Base-by-base conservation (phyloP, 2,888 invertebrate genomes). In the Metellina segmentata region DNA sequence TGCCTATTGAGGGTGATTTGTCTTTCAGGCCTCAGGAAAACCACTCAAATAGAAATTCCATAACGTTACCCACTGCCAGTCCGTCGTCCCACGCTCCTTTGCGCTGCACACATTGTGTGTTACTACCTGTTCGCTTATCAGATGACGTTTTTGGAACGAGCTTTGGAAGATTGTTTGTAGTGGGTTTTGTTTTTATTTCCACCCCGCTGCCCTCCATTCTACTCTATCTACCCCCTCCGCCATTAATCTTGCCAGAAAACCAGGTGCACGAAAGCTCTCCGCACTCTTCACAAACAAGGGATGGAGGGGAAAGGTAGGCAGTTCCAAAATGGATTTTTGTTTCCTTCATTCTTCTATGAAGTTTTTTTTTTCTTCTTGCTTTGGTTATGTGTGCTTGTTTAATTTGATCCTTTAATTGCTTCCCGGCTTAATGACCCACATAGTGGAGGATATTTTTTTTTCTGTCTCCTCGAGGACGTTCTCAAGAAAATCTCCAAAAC, bases 321-420 rank as follows among this genome's bases (percentile, higher is more conserved):
- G 71, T 81, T 79, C 78, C 72, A 70, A 91, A 88, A 87, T 87
- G 91, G 82, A 81, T 81, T 86, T 87, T 71, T 20, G 13, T 70
- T 51, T 48, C 53, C 16, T n/a, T 53, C 71, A 34, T 77, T 81
- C 77, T 49, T 19, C 48, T 20, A 19, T 74, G 83, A 51, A 53
- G 7, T 19, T 34, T 34, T 72, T 13, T 72, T 49, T 83, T 83
- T n/a, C 19, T 83, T 72, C 52, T 83, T 83, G 51, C 19, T 83
- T 19, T 61, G n/a, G 82, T 72, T 72, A 75, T 52, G 75, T 70
- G 52, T 69, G 78, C 89, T 85, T 91, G 83, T 87, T 91, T 91
- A 87, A 91, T 91, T 91, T 83, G 79, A 87, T 82, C 83, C 83
- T 83, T 87, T 91, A 88, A 91, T 91, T 91, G 91, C 87, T 87